Evolutionary conservation across 2,797 vertebrate genomes (phyloP).

Genomic region (Sternotherus odoratus): DNA sequence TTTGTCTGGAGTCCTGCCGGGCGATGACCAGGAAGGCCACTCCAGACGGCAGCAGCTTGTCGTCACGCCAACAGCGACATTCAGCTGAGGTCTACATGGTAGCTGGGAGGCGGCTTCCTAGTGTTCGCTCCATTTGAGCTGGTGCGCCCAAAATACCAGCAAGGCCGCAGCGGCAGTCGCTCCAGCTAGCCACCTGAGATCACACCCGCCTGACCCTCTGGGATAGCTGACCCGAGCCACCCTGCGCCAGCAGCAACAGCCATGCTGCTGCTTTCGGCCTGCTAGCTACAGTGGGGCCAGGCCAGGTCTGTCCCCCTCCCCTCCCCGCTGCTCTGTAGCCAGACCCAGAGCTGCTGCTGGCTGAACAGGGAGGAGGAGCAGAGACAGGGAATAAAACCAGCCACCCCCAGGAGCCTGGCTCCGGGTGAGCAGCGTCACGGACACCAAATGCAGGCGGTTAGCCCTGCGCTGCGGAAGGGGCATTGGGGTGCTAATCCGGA

Average conservation of each 20-base stretch:
- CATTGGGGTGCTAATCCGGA: neutral
- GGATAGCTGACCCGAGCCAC: no score
- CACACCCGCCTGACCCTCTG: no score
- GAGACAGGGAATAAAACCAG: neutral
- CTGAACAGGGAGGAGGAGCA: neutral
- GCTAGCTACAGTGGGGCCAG: no score
- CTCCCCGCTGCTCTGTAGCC: no score
- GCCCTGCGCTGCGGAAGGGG: neutral
- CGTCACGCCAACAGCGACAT: no score
- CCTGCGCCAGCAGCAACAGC: no score
- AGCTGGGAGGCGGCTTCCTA: neutral
- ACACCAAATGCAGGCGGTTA: neutral
- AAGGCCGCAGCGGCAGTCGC: no score
- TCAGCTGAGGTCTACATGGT: neutral
- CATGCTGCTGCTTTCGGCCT: no score
- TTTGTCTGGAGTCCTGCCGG: neutral
- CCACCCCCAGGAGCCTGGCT: neutral
- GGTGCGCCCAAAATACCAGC: no score
- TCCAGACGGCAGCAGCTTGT: no score
- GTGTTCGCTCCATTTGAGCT: neutral
- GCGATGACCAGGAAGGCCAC: neutral
- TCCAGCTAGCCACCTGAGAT: no score
- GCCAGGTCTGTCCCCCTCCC: neutral
- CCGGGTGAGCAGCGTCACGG: fast-evolving
- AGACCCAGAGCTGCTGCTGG: neutral